phyloP scores from a whole-genome alignment of 2,888 invertebrate genomes.

The Andrena fulva region DNA sequence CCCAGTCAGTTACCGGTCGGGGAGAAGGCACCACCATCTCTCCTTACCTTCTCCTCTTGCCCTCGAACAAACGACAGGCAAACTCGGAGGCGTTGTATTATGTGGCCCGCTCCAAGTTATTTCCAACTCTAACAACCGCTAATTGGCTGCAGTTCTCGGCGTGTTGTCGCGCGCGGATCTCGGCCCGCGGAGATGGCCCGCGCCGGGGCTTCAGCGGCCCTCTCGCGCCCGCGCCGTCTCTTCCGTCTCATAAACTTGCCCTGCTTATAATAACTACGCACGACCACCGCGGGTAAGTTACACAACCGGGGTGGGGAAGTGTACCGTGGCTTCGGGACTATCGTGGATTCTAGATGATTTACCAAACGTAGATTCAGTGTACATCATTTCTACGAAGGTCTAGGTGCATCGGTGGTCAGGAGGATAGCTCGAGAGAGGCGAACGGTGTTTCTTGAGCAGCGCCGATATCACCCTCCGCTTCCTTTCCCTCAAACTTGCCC shows the following conservation, averaged over 20 bases:
- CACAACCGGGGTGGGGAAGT: too few relatives aligned
- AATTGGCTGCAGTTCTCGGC: slow-evolving; percentile 72
- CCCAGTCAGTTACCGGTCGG: slow-evolving; percentile 78
- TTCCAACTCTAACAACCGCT: slow-evolving; percentile 79
- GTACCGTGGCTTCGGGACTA: too few relatives aligned
- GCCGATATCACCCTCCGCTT: slow-evolving; percentile 60
- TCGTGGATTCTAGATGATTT: too few relatives aligned
- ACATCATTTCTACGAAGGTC: too few relatives aligned
- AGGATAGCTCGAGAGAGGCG: slow-evolving; percentile 16
- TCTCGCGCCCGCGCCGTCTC: too few relatives aligned
- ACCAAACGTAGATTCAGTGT: too few relatives aligned
- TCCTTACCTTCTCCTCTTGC: slow-evolving; percentile 56
- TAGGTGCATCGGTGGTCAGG: too few relatives aligned
- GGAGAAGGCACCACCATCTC: slow-evolving; percentile 56
- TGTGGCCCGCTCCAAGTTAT: slow-evolving; percentile 71
- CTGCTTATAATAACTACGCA: too few relatives aligned
- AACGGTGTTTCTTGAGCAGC: slow-evolving; percentile 22
- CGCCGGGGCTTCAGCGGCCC: too few relatives aligned
- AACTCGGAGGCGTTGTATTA: slow-evolving; percentile 58
- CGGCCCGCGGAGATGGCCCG: background rate
- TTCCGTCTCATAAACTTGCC: too few relatives aligned
- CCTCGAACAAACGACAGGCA: slow-evolving; percentile 60
- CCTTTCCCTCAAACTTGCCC: slow-evolving; percentile 61
- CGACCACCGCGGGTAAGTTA: too few relatives aligned
- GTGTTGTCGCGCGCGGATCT: slow-evolving; percentile 24